Evolutionary conservation across 2,888 invertebrate species (phyloP), one percentile per base, ranked within the genome.

Genomic region (Lasius fuliginosus): DNA sequence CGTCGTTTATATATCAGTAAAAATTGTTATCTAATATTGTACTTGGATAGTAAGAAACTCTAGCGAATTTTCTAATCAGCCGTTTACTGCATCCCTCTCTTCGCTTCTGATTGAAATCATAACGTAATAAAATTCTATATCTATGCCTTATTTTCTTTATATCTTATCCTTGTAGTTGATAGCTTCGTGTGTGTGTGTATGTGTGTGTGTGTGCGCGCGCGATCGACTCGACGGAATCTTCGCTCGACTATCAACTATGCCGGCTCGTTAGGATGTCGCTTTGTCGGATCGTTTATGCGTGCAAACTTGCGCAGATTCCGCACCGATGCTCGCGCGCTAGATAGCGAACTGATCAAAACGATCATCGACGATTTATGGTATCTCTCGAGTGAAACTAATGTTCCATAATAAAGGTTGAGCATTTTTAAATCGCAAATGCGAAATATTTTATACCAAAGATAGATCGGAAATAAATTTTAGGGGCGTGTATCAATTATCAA

Each of bases 271-370:
- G 79, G 73, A 81, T 73, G 79, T 79, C 79, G 33, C 79, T 81
- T 73, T 79, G 79, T 79, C 79, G 79, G 79, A 71, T 71, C 79
- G 79, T 60, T 79, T 79, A 79, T 79, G 79, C 79, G 79, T 73
- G 79, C 79, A 81, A 77, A 81, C 79, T 42, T 81, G 79, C 79
- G 79, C 79, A 81, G 73, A 81, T 81, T 81, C 79, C 79, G 73
- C 73, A 79, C 73, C 79, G 79, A 46, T 81, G 73, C 73, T 27
- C 79, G 73, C 36, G 73, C 79, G 46, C 73, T 81, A 73, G 79
- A 81, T 81, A 73, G 60, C 79, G 73, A 73, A 46, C 71, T 60
- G 73, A 73, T 81, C 79, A 27, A 73, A 81, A 73, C 60, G 60
- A 81, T 33, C 79, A 58, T 71, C 79, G 71, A 81, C 60, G 79